Conservation (phyloP, 2,113 vertebrate species). For the Apodemus speciosus region DNA sequence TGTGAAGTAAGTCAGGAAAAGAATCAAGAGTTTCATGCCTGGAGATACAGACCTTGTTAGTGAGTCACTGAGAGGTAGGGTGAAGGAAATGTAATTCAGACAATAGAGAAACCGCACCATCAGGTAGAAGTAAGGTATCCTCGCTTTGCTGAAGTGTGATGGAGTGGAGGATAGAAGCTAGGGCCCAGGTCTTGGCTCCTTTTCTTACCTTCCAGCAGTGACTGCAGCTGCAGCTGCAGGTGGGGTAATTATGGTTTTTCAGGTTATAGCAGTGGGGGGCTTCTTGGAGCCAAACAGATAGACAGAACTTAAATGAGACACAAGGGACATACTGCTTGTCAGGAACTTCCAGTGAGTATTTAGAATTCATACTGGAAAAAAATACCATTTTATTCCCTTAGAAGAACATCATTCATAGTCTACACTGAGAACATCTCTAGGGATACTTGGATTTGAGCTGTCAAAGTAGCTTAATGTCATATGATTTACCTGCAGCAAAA, state of each 20-base stretch:
- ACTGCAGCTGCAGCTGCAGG: neutral
- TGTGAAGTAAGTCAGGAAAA: neutral
- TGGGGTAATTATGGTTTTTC: neutral
- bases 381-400: neutral
- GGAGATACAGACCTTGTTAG: neutral
- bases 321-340: neutral
- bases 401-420: neutral
- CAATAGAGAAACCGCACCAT: neutral
- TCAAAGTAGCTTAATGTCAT: neutral
- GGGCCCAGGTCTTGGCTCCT: neutral
- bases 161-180: neutral
- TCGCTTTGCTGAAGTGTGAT: neutral
- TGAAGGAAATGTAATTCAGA: neutral
- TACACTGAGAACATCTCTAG: neutral
- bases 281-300: neutral
- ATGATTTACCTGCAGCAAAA: neutral
- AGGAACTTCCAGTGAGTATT: neutral
- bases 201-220: neutral
- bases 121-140: neutral
- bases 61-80: conserved; percentile 15
- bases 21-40: neutral
- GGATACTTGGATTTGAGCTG: neutral
- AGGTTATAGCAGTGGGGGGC: neutral
- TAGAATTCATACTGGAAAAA: neutral
- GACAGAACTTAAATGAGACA: neutral